Evolutionary conservation across 2,888 invertebrate genomes (phyloP).

Genomic region (Julus scandinavius): DNA sequence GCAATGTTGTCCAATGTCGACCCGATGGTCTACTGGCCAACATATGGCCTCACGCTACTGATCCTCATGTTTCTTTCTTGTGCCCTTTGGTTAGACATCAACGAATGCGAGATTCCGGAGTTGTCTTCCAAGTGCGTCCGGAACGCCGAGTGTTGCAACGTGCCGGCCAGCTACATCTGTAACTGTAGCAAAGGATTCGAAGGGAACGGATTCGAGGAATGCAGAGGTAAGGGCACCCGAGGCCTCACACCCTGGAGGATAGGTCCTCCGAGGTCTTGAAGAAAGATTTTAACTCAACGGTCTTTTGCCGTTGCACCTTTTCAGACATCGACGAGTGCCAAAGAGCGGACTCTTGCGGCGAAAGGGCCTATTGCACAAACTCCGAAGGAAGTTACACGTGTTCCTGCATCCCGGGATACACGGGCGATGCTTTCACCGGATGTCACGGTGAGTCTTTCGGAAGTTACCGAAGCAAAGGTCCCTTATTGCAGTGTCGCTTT

Average conservation of each 20-base stretch:
- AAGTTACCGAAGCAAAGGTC: too few species aligned
- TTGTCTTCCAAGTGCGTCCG: conserved; percentile 86
- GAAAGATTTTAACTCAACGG: too few species aligned
- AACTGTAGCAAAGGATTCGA: conserved; percentile 91
- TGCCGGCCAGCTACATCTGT: conserved; percentile 93
- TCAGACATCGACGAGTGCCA: conserved; percentile 89
- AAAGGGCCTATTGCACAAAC: conserved; percentile 83
- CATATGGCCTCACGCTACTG: not conserved
- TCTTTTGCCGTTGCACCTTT: conserved; percentile 56
- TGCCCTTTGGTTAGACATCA: conserved; percentile 75
- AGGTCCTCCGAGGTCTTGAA: too few species aligned
- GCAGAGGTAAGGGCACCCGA: conserved; percentile 73
- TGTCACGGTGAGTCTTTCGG: conserved; percentile 70
- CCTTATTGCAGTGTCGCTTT: not conserved
- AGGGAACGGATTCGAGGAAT: conserved; percentile 89
- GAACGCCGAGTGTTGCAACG: conserved; percentile 94
- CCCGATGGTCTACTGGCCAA: not conserved
- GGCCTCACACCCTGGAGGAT: not conserved
- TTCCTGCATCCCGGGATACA: conserved; percentile 83
- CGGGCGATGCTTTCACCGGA: conserved; percentile 77
- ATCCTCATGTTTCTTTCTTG: too few species aligned
- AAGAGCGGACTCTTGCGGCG: conserved; percentile 82
- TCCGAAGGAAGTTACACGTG: conserved; percentile 83
- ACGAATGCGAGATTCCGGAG: conserved; percentile 91
- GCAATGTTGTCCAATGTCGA: not conserved